Base-by-base conservation (phyloP, 2,888 invertebrate genomes). In the Drosophila differens region DNA sequence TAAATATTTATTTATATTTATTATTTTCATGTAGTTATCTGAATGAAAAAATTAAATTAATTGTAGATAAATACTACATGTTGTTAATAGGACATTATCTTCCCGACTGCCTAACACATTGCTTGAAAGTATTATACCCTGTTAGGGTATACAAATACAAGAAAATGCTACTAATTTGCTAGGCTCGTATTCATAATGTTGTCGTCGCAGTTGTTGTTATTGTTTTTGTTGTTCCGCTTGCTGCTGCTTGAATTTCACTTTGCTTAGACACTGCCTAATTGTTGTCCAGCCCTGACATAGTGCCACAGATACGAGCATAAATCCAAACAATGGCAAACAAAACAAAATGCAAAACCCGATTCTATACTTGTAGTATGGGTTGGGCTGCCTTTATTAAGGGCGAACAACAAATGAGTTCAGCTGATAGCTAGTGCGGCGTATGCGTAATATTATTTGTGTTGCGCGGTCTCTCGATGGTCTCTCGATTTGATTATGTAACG, bases 211-310 rank as follows among this genome's bases (percentile, higher is more conserved):
- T 44, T 60, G 53, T 41, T 75, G 32, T 49, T 59, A 54, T 51
- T 78, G 63, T 65, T 79, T 25, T 61, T 71, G 55, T 10, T 41
- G 30, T 14, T 39, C 10, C 1, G 22, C 32, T 9, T 41, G 30
- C 39, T 41, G n/a, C 12, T 37, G 12, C 12, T 65, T 70, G 30
- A 32, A 53, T 35, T 39, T 64, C 62, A 41, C 22, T 51, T 70
- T 70, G 58, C 44, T 32, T 44, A 12, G 32, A 59, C 68, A 71
- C 44, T 59, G 74, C 79, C 81, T 87, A 90, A 87, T 87, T 87
- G 90, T 85, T 83, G 89, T 65, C 80, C 89, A 86, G 90, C 89
- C 87, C 89, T 87, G 87, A 90, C 87, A 87, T 80, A 87, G 86
- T 89, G 81, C 76, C 82, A 80, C 81, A 76, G 72, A 75, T 69